phyloP scores from a whole-genome alignment of 2,888 invertebrate species.

The Diarsia rubi region DNA sequence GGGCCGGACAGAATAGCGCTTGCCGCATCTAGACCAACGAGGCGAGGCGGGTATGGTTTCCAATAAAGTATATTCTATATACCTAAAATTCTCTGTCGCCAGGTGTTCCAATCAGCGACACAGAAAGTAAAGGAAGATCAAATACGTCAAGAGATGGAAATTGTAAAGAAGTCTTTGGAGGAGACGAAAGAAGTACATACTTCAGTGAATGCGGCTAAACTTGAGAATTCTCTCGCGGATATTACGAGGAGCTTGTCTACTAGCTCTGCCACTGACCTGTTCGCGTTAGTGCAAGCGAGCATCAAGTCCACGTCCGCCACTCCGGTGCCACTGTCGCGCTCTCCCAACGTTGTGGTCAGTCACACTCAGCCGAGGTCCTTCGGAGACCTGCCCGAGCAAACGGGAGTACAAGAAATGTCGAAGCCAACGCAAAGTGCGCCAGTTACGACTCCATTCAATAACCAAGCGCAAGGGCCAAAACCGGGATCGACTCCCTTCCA shows the following conservation, averaged over 20 bases:
- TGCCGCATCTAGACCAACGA: neutral
- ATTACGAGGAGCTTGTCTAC: slow-evolving; percentile 73
- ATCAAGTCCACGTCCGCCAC: slow-evolving; percentile 74
- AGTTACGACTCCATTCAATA: slow-evolving; percentile 8
- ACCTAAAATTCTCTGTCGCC: slow-evolving; percentile 49
- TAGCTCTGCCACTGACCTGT: slow-evolving; percentile 79
- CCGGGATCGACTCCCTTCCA: slow-evolving; percentile 23
- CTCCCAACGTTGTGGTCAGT: slow-evolving; percentile 75
- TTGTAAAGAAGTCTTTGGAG: slow-evolving; percentile 87
- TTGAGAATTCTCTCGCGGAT: slow-evolving; percentile 58
- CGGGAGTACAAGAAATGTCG: slow-evolving; percentile 20
- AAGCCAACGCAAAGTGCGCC: slow-evolving; percentile 42
- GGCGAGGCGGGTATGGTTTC: neutral
- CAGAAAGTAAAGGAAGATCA: slow-evolving; percentile 93
- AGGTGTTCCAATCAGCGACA: slow-evolving; percentile 94
- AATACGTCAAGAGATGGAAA: slow-evolving; percentile 91
- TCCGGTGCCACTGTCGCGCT: slow-evolving; percentile 51
- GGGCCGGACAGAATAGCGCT: neutral
- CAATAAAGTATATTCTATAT: neutral
- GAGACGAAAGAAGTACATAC: slow-evolving; percentile 74
- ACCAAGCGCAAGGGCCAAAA: slow-evolving; percentile 31
- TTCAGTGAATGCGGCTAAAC: slow-evolving; percentile 7
- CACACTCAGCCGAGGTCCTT: slow-evolving; percentile 82
- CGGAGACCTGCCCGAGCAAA: slow-evolving; percentile 78
- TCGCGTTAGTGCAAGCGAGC: slow-evolving; percentile 85